Percentiles rank a stretch among this genome's conserved stretches.
These are phyloP conservation scores for Drosophila mauritiana DNA, from an alignment of 1,140 invertebrate genomes.

Conservation along the genomic window DNA sequence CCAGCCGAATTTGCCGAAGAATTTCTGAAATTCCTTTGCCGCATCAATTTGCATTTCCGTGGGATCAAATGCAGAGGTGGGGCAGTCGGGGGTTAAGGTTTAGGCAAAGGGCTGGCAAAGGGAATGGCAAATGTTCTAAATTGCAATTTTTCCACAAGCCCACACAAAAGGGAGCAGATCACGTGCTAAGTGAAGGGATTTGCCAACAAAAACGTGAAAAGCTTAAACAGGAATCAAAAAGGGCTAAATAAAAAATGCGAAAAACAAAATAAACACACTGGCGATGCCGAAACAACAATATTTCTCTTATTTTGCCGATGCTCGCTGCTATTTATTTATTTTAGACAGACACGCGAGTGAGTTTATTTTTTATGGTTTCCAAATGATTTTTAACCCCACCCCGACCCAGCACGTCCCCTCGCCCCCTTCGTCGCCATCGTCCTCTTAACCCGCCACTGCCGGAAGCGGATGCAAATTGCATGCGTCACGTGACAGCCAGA, in stretches of 20 bases:
- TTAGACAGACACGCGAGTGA: slow-evolving; percentile 71
- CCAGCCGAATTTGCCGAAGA: background rate
- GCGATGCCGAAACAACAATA: slow-evolving; percentile 32
- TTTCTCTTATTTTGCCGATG: slow-evolving; percentile 33
- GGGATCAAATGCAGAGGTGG: background rate
- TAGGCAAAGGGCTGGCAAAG: slow-evolving; percentile 50
- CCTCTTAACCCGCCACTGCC: slow-evolving; percentile 53
- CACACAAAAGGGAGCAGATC: slow-evolving; percentile 38
- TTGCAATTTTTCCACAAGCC: slow-evolving; percentile 56
- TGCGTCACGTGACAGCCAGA: slow-evolving; percentile 79
- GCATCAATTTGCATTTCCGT: slow-evolving; percentile 31
- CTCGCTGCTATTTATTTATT: slow-evolving; percentile 74
- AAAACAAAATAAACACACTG: slow-evolving; percentile 21
- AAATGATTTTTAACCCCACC: slow-evolving; percentile 79
- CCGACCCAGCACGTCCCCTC: background rate
- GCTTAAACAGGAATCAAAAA: slow-evolving; percentile 61
- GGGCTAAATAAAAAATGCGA: background rate
- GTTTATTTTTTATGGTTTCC: slow-evolving; percentile 82
- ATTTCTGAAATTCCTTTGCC: slow-evolving; percentile 32
- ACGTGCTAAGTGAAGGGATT: slow-evolving; percentile 77
- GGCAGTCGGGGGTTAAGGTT: slow-evolving; percentile 13
- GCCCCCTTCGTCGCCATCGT: no score
- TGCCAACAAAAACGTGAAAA: slow-evolving; percentile 74
- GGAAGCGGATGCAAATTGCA: slow-evolving; percentile 83
- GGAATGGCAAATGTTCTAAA: slow-evolving; percentile 82